Base-by-base conservation (phyloP, 2,797 vertebrate species). In the Graptemys geographica region DNA sequence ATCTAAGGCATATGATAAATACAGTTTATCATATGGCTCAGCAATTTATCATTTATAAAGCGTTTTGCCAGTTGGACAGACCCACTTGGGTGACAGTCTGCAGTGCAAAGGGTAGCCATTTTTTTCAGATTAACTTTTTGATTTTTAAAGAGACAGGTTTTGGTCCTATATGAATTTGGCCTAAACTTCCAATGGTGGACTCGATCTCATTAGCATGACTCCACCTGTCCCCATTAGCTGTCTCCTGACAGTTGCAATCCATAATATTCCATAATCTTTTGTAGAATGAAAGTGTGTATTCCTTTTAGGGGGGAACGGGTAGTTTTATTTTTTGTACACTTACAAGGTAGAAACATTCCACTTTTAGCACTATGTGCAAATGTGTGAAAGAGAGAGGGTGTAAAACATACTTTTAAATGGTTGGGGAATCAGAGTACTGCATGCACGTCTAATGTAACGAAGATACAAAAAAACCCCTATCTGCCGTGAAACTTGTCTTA, bases 111-210 rank as follows among this genome's bases (percentile, higher is more conserved):
- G 41, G 37, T 88, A 53, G 27, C 69, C 87, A 49, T 83, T 28
- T 47, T 41, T 90, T 79, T 88, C 44, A 53, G 28, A 18, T 33
- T 65, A 65, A 65, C 59, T 78, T 65, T 81, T 87, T 79, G 56
- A 9, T 59, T 89, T 89, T 69, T 90, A 84, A 78, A 49, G 16
- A 31, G 18, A 4, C 84, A 74, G 57, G 47, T 78, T 81, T 72
- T 90, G 87, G 72, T 82, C 57, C n/a, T 52, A 12, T 79, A 25
- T n/a, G 41, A 86, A 21, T 83, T 62, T 41, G 8, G 6, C 79
- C 81, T 88, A 8, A 76, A 62, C 62, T 91, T 47, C n/a, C 81
- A 13, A 80, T 83, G 72, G 15, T 87, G 83, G 85, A 84, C 51
- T 41, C 15, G 8, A 57, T 10, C 65, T 78, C 55, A 57, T 44